phyloP scores from a whole-genome alignment of 2,888 invertebrate species.

The Chymomyza procnemis region DNA sequence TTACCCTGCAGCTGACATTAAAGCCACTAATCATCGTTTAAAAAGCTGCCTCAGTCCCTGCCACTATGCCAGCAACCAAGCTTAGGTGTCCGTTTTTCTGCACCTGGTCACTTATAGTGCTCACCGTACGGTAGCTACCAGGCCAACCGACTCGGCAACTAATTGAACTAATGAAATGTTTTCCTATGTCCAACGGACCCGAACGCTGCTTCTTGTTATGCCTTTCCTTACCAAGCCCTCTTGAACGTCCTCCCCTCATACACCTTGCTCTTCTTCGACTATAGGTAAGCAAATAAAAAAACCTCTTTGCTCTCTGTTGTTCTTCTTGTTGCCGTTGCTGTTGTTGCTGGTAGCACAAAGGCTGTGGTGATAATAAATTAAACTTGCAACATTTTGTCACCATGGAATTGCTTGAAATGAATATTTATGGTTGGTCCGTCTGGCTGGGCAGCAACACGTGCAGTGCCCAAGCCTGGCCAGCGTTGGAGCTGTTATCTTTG shows the following conservation, averaged over 20 bases:
- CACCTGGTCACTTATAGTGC: background rate
- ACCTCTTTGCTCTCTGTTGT: constrained; percentile 36
- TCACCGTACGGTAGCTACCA: constrained; percentile 4
- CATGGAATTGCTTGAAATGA: constrained; percentile 60
- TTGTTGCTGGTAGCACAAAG: constrained; percentile 49
- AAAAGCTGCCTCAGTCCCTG: constrained; percentile 43
- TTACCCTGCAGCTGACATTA: constrained; percentile 2
- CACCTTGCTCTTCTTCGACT: constrained; percentile 2
- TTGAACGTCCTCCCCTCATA: background rate
- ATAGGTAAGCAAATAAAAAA: constrained; percentile 54
- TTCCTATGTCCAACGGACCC: constrained; percentile 17
- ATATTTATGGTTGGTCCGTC: constrained; percentile 57
- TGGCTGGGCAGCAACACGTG: background rate
- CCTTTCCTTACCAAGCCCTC: no score
- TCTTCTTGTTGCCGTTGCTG: background rate
- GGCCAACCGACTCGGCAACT: constrained; percentile 29
- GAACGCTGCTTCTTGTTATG: background rate
- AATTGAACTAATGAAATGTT: constrained; percentile 71
- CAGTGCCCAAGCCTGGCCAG: background rate
- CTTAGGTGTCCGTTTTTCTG: background rate
- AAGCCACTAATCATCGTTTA: constrained; percentile 67
- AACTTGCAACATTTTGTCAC: constrained; percentile 61
- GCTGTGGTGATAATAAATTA: constrained; percentile 64
- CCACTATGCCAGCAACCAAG: background rate
- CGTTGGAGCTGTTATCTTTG: background rate